These are phyloP conservation scores for Lophura nycthemera DNA, from an alignment of 2,113 vertebrate genomes.

Conservation along the genomic window DNA sequence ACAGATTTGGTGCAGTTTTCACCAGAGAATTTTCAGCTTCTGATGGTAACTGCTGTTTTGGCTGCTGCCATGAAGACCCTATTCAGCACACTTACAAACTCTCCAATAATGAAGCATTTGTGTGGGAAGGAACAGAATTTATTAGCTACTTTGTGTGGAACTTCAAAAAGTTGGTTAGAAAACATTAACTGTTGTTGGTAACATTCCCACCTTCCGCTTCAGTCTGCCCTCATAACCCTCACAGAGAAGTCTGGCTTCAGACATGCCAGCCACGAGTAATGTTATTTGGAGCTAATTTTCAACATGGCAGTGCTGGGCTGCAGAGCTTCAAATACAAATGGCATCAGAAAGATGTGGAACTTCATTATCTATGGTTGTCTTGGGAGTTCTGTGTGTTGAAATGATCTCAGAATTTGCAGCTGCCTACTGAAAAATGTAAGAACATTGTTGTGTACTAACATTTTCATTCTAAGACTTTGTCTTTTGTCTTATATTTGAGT, in stretches of 20 bases:
- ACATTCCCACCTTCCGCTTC: background rate
- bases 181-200: background rate
- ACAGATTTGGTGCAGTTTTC: background rate
- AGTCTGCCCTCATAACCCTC: background rate
- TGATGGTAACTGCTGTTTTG: background rate
- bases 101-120: background rate
- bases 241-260: background rate
- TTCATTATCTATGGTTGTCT: background rate
- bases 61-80: background rate
- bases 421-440: background rate
- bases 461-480: background rate
- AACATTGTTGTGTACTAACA: background rate
- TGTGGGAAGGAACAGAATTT: background rate
- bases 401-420: background rate
- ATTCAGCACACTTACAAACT: background rate
- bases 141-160: background rate
- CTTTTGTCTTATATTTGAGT: background rate
- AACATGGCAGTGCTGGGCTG: fast-evolving
- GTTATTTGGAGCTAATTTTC: background rate
- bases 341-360: background rate
- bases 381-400: background rate
- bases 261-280: background rate
- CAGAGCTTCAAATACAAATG: background rate
- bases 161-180: background rate
- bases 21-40: background rate